Evolutionary conservation across 2,113 vertebrate genomes (phyloP), one percentile per base, ranked within the genome.

Genomic region (Salminus brasiliensis): DNA sequence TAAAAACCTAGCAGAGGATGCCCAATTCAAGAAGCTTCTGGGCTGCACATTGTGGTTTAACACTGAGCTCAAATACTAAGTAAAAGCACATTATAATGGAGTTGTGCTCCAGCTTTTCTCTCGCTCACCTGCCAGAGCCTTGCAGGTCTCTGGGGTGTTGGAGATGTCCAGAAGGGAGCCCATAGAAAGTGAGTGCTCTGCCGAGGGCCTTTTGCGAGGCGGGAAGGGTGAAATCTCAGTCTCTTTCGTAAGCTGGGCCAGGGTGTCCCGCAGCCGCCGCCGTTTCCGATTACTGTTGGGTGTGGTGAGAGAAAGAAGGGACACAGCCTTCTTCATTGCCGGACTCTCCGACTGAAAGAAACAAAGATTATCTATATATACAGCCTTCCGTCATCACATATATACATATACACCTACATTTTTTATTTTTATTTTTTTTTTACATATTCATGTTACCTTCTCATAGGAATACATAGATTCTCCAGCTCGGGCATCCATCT

Each of bases 381-480:
- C n/a, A n/a, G n/a, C n/a, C n/a, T n/a, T n/a, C n/a, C n/a, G n/a
- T n/a, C n/a, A n/a, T n/a, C n/a, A n/a, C n/a, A 41, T 10, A 5
- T 41, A 41, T 5, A 41, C 39, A 5, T 41, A 41, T 5, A 41
- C 4, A 41, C 4, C 39, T 10, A 4, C 39, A 41, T 25, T 57
- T 8, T 18, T 25, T 12, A 36, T 23, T 9, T 53, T 30, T 39
- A 21, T 27, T 23, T 18, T n/a, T 1, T 39, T 12, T 49, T 39
- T 59, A 23, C 13, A 57, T 12, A 49, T 65, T n/a, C n/a, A 16
- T 55, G 87, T 81, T 88, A 98, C 97, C 95, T 97, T 98, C 91
- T 98, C 95, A 85, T 96, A 99, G 67, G 96, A 93, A 88, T 99
- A 99, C 95, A 99, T 98, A 16, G 96, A 95, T 84, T 98, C 97